Conservation (phyloP, 2,797 vertebrate genomes). For the Oryzias dopingdopingensis region DNA sequence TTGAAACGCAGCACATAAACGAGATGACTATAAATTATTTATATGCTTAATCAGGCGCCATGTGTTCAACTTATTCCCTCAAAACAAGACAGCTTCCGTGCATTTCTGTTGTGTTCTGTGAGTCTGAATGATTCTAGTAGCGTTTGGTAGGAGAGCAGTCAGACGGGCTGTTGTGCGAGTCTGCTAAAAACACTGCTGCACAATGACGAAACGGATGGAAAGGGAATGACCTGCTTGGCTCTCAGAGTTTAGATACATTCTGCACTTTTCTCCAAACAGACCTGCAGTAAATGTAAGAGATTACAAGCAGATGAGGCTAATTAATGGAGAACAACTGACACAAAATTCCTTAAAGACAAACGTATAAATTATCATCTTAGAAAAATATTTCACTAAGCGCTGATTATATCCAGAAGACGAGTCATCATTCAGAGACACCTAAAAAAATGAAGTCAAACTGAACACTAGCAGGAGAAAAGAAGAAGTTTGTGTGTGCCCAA, state of each 20-base stretch:
- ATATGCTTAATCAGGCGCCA: constrained; percentile 69
- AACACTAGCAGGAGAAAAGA: too few species aligned
- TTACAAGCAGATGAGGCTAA: not conserved
- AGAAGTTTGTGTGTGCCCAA: too few species aligned
- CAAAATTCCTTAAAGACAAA: too few species aligned
- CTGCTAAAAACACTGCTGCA: constrained; percentile 53
- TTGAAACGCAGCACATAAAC: constrained; percentile 62
- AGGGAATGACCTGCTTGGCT: constrained; percentile 48
- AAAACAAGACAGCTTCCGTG: constrained; percentile 65
- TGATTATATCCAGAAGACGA: too few species aligned
- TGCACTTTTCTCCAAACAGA: not conserved
- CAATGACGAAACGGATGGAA: constrained; percentile 58
- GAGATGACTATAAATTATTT: constrained; percentile 74
- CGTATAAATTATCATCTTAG: too few species aligned
- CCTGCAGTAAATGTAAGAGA: too few species aligned
- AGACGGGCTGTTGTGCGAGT: constrained; percentile 39
- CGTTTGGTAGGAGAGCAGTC: constrained; percentile 45
- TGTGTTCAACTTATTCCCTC: constrained; percentile 56
- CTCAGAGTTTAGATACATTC: constrained; percentile 39
- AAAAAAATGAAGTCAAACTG: too few species aligned
- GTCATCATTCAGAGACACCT: too few species aligned
- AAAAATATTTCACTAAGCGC: too few species aligned
- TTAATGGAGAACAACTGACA: not conserved
- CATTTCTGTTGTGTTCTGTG: constrained; percentile 28
- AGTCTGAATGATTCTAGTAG: constrained; percentile 54